Percentiles rank a stretch among this genome's conserved stretches.
phyloP scores from a whole-genome alignment of 1,140 invertebrate genomes.

The Lepeophtheirus salmonis region DNA sequence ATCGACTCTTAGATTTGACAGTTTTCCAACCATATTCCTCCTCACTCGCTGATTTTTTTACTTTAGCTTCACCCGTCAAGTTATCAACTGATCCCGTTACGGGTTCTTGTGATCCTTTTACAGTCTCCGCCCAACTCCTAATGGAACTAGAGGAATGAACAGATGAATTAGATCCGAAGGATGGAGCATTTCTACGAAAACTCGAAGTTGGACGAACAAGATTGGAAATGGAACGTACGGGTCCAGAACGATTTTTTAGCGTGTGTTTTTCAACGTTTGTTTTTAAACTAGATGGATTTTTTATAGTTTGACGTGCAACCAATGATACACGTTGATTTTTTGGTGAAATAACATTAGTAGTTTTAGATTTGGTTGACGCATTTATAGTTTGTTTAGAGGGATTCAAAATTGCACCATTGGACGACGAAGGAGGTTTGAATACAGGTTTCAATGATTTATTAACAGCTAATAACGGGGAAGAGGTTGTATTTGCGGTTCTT shows the following conservation, averaged over 20 bases:
- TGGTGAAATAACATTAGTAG: no score
- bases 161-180: conserved; percentile 6
- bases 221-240: not conserved
- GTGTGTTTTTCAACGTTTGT: no score
- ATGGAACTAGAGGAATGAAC: conserved; percentile 2
- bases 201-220: not conserved
- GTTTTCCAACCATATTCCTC: conserved; percentile 12
- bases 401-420: not conserved
- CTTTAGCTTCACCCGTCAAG: not conserved
- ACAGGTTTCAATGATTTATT: not conserved
- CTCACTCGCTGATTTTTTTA: not conserved
- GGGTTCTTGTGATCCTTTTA: conserved; percentile 4
- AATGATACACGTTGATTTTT: conserved; percentile 8
- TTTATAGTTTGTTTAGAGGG: not conserved
- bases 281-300: no score
- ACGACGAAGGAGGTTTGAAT: not conserved
- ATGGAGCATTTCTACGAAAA: not conserved
- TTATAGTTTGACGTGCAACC: not conserved
- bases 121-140: conserved; percentile 16
- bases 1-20: not conserved
- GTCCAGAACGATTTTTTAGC: no score
- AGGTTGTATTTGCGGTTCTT: no score
- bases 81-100: conserved; percentile 1
- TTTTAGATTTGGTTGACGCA: not conserved
- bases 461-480: no score